Base-by-base conservation (phyloP, 2,113 vertebrate species). In the Oncorhynchus masou region DNA sequence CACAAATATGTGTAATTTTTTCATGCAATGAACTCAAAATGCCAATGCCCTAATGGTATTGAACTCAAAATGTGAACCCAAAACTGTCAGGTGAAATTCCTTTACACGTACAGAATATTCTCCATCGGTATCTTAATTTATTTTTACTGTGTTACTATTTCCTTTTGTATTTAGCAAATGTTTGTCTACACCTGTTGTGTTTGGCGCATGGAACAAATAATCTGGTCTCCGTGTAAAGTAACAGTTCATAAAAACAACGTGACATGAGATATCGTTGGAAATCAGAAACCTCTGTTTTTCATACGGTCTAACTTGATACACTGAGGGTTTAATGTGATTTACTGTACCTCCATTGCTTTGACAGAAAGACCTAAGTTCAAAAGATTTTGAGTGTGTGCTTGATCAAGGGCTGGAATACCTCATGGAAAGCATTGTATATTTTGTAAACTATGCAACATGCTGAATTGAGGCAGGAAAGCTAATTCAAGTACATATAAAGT, bases 201-300 rank as follows among this genome's bases (percentile, higher is more conserved):
- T 39, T 9, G 34, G 34, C 5, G 7, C 25, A 27, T 66, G 34
- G 9, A 39, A 9, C 34, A 25, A 66, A 64, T 22, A 64, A 24
- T 64, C 60, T 22, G 22, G n/a, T 11, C 8, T 2, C 7, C 59
- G 1, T 19, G 59, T 62, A 71, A 60, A 45, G 16, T 19, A 51
- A 29, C 29, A 20, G 15, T 13, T 19, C 39, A 68, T 79, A 76
- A 74, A 77, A 74, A 78, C 22, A 66, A 39, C 27, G 49, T 27
- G 48, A 15, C 13, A 15, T 59, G 71, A 51, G 70, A 67, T 51
- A 51, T 24, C 27, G 25, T 51, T 24, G 49, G 71, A 79, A 73
- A 71, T 57, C 19, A 72, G 68, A 78, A 76, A 78, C 75, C 72
- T 27, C 24, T 11, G 68, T 11, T 60, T 75, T 75, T 59, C 62